A percentile compares a stretch with the other conserved stretches of the same genome.
These are phyloP conservation scores for Rhizoglyphus robini DNA, from an alignment of 1,140 invertebrate genomes.

Conservation along the genomic window DNA sequence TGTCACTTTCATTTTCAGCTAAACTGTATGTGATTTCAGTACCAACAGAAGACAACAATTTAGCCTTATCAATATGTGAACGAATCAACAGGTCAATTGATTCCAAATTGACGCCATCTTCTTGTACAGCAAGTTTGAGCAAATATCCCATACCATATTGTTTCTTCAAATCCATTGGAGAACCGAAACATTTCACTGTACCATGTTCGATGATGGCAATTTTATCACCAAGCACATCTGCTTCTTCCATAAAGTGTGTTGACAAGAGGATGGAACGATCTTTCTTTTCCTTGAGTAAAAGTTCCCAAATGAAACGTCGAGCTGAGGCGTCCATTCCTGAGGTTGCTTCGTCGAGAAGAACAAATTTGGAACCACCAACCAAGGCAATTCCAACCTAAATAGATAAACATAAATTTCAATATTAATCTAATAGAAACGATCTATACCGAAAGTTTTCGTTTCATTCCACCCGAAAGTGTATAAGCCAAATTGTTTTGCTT, in stretches of 20 bases:
- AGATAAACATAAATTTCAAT: no score
- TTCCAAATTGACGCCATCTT: not conserved
- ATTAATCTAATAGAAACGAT: no score
- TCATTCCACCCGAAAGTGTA: conserved; percentile 69
- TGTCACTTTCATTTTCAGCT: conserved; percentile 32
- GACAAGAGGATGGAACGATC: conserved; percentile 51
- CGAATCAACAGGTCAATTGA: conserved; percentile 35
- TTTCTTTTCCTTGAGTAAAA: conserved; percentile 5
- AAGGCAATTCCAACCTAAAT: conserved; percentile 48
- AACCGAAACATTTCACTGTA: conserved; percentile 45
- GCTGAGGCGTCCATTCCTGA: conserved; percentile 45
- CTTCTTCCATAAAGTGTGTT: conserved; percentile 52
- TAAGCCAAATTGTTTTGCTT: conserved; percentile 25
- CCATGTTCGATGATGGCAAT: conserved; percentile 53
- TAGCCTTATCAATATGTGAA: conserved; percentile 34
- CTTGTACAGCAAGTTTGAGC: not conserved
- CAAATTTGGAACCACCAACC: conserved; percentile 41
- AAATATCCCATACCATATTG: conserved; percentile 44
- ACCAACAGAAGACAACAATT: conserved; percentile 38
- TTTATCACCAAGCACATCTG: conserved; percentile 51
- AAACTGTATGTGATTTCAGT: conserved; percentile 40
- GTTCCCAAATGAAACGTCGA: conserved; percentile 42
- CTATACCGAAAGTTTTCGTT: conserved; percentile 64
- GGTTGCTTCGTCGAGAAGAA: conserved; percentile 44
- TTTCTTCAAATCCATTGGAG: conserved; percentile 49